These are phyloP conservation scores for Ridgeia piscesae DNA, from an alignment of 1,140 invertebrate species.

Conservation along the genomic window DNA sequence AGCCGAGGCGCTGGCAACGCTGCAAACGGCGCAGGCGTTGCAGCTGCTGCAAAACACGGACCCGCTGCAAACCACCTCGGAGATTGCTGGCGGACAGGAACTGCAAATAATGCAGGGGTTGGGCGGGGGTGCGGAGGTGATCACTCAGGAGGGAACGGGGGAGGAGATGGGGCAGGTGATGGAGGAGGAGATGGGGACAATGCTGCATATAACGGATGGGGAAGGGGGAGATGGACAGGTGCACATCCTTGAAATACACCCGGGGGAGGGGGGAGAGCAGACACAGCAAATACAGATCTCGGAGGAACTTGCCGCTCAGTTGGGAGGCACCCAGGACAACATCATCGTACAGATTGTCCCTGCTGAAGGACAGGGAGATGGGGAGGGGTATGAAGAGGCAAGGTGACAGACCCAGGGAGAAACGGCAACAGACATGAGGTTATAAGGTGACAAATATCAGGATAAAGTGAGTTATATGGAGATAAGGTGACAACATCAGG, in stretches of 20 bases:
- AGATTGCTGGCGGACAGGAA: neutral
- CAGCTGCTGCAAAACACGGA: slow-evolving; percentile 8
- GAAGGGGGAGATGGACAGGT: neutral
- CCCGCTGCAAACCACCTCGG: neutral
- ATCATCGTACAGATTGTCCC: neutral
- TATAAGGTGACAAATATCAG: neutral
- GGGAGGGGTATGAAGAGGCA: neutral
- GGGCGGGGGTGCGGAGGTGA: neutral
- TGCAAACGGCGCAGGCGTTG: slow-evolving; percentile 7
- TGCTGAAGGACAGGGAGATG: neutral
- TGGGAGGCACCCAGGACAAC: neutral
- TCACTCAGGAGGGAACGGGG: neutral
- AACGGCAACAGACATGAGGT: neutral
- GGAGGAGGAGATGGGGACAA: neutral
- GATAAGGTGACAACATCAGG: neutral
- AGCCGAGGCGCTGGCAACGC: neutral
- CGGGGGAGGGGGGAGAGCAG: neutral
- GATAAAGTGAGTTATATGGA: too few relatives aligned
- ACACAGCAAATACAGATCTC: neutral
- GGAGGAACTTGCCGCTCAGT: neutral
- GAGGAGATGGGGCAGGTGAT: neutral
- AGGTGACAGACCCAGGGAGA: neutral
- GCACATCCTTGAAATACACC: neutral
- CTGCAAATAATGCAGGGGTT: neutral
- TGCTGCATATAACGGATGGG: neutral